These are phyloP conservation scores for Pseudachorutes palmiensis DNA, from an alignment of 1,140 invertebrate genomes.

Conservation along the genomic window DNA sequence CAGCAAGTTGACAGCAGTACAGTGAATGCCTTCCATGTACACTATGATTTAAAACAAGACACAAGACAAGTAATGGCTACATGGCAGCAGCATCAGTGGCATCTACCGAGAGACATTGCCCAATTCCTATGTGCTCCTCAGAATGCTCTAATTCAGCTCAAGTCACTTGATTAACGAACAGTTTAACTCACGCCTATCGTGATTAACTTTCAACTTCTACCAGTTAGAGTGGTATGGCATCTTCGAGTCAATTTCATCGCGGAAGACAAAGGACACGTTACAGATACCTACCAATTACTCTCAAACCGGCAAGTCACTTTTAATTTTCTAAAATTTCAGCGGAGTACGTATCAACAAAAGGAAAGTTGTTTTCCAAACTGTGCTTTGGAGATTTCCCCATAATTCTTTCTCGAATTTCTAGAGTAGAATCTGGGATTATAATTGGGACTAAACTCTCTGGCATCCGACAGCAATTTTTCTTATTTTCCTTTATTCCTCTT, in stretches of 20 bases:
- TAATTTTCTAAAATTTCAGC: conserved; percentile 8
- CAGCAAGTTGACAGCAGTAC: neutral
- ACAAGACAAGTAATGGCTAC: too few species aligned
- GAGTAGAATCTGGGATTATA: neutral
- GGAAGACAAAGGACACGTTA: conserved; percentile 31
- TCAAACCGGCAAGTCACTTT: conserved; percentile 36
- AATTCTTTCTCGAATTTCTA: neutral
- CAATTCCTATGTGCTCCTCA: too few species aligned
- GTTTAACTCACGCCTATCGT: neutral
- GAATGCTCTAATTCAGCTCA: neutral
- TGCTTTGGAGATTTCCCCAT: neutral
- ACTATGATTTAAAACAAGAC: too few species aligned
- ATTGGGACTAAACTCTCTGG: neutral
- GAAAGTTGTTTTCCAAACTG: neutral
- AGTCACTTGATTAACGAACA: neutral
- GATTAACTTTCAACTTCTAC: neutral
- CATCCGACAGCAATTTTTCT: too few species aligned
- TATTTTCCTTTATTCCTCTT: too few species aligned
- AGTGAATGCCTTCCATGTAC: neutral
- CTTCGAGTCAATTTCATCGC: conserved; percentile 26
- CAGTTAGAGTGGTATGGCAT: neutral
- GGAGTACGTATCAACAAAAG: neutral
- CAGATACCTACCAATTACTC: conserved; percentile 34
- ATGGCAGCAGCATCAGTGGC: too few species aligned
- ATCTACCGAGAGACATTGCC: too few species aligned